Evolutionary conservation across 1,140 invertebrate genomes (phyloP).

Genomic region (Halesus radiatus): DNA sequence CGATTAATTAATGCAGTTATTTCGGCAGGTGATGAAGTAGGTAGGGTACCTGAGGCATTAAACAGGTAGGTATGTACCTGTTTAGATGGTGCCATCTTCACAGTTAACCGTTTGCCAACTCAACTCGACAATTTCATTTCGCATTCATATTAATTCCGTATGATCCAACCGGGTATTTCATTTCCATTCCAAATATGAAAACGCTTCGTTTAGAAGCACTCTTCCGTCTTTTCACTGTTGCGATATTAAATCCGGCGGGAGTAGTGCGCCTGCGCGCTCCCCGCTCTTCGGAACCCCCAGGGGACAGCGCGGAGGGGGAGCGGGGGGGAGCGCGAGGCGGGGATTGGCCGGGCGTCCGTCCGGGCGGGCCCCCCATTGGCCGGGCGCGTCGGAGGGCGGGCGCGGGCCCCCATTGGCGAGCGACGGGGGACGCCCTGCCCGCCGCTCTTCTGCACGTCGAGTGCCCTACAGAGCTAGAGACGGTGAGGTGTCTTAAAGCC

Average conservation of each 20-base stretch:
- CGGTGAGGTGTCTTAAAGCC: slow-evolving; percentile 56
- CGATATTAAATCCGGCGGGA: slow-evolving; percentile 38
- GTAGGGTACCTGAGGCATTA: too few relatives aligned
- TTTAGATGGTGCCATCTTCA: too few relatives aligned
- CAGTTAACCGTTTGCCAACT: not conserved
- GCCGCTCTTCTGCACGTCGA: slow-evolving; percentile 1
- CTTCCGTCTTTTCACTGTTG: slow-evolving; percentile 47
- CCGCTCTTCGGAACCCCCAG: not conserved
- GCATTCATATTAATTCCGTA: slow-evolving; percentile 45
- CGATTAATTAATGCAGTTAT: too few relatives aligned
- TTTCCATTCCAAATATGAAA: slow-evolving; percentile 51
- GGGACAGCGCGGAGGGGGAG: not conserved
- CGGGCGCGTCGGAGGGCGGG: not conserved
- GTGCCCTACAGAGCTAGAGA: slow-evolving; percentile 43
- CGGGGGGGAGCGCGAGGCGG: not conserved
- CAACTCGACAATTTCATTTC: slow-evolving; percentile 43
- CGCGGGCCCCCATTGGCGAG: slow-evolving; percentile 13
- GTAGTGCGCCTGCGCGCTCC: not conserved
- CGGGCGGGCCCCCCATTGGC: slow-evolving; percentile 9
- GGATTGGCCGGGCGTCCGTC: not conserved
- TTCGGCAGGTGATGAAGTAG: too few relatives aligned
- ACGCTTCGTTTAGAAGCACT: slow-evolving; percentile 46
- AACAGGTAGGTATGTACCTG: too few relatives aligned
- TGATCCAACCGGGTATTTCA: slow-evolving; percentile 27
- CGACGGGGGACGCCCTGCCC: not conserved